phyloP scores from a whole-genome alignment of 2,888 invertebrate genomes.

The Polyploca ridens region DNA sequence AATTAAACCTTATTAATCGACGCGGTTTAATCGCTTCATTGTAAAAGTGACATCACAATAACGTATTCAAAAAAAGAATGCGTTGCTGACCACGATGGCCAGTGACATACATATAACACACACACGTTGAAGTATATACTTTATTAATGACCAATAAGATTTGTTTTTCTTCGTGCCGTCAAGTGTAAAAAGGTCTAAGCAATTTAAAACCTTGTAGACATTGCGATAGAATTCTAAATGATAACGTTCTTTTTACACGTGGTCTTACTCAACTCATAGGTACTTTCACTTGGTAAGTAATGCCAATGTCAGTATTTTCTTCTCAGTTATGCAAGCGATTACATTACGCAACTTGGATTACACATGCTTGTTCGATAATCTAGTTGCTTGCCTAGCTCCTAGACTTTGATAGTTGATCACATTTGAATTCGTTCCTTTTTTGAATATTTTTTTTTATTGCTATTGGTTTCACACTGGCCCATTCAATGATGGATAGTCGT shows the following conservation, averaged over 20 bases:
- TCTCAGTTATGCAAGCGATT: slow-evolving; percentile 60
- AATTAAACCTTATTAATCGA: neutral
- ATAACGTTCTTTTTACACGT: slow-evolving; percentile 19
- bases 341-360: slow-evolving; percentile 51
- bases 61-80: slow-evolving; percentile 45
- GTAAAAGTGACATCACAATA: slow-evolving; percentile 37
- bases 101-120: slow-evolving; percentile 28
- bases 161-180: slow-evolving; percentile 21
- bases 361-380: slow-evolving; percentile 5
- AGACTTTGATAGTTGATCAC: neutral
- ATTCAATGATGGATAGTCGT: neutral
- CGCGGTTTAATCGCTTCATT: neutral
- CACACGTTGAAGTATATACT: slow-evolving; percentile 22
- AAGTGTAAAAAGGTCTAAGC: neutral
- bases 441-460: neutral
- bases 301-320: slow-evolving; percentile 82
- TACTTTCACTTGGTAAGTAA: slow-evolving; percentile 73
- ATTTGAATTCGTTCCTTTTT: neutral
- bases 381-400: neutral
- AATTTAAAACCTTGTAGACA: neutral
- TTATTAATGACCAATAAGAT: slow-evolving; percentile 20
- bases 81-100: slow-evolving; percentile 49
- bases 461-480: neutral
- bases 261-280: slow-evolving; percentile 23
- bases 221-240: neutral